phyloP scores from a whole-genome alignment of 1,140 invertebrate genomes.

The Chrysomallon squamiferum region DNA sequence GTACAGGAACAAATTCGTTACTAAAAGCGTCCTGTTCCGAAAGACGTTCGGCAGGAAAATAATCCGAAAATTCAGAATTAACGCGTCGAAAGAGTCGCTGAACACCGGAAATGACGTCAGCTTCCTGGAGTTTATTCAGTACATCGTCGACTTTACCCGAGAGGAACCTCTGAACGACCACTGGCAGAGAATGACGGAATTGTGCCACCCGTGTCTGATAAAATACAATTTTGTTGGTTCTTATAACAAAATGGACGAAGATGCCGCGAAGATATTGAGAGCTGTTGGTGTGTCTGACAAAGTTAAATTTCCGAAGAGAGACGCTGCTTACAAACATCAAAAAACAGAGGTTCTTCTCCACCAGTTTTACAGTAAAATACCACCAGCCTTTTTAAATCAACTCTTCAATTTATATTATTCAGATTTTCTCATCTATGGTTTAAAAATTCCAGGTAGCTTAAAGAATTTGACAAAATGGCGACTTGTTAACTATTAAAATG shows the following conservation, averaged over 20 bases:
- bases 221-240: background rate
- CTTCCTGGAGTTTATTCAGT: constrained; percentile 3
- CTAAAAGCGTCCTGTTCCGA: constrained; percentile 72
- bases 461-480: background rate
- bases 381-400: background rate
- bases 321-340: constrained; percentile 1
- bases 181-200: background rate
- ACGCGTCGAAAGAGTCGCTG: background rate
- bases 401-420: background rate
- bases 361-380: background rate
- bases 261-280: background rate
- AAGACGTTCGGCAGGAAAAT: constrained; percentile 79
- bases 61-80: constrained; percentile 56
- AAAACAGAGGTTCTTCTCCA: background rate
- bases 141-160: background rate
- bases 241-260: background rate
- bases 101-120: background rate
- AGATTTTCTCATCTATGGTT: constrained; percentile 5
- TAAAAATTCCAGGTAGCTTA: background rate
- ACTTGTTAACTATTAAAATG: too few relatives aligned
- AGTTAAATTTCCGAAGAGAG: background rate
- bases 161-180: background rate
- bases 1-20: constrained; percentile 85
- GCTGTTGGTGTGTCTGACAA: background rate
- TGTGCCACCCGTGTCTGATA: constrained; percentile 6